Conservation (phyloP, 2,113 vertebrate species). For the Columba janthina region DNA sequence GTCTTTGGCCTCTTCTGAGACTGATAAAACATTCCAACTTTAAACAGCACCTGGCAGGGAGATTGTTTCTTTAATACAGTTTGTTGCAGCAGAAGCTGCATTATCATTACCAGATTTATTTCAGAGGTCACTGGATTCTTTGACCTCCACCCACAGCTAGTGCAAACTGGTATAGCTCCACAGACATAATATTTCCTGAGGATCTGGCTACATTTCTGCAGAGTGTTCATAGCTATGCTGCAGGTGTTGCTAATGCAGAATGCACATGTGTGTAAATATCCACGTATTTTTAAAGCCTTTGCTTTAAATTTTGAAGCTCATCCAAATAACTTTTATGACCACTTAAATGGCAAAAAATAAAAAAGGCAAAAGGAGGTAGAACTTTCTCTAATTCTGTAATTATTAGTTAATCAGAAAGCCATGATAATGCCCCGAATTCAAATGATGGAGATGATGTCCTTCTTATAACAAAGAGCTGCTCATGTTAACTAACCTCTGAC, state of each 20-base stretch:
- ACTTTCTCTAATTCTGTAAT: background rate
- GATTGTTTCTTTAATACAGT: background rate
- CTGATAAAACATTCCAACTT: background rate
- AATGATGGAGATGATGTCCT: background rate
- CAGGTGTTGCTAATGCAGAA: background rate
- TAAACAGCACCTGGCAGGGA: background rate
- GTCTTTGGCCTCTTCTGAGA: background rate
- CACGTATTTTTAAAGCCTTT: fast-evolving
- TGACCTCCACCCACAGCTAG: background rate
- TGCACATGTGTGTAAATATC: background rate
- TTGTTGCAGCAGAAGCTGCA: background rate
- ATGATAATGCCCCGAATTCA: background rate
- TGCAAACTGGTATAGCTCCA: background rate
- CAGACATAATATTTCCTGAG: background rate
- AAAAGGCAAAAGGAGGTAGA: background rate
- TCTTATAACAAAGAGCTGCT: background rate
- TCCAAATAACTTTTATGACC: background rate
- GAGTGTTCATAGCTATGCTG: background rate
- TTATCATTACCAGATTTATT: background rate
- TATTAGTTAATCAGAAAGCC: background rate
- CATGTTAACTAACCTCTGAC: fast-evolving
- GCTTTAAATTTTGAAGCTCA: background rate
- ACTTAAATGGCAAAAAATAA: background rate
- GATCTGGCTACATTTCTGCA: background rate
- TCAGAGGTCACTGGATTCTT: background rate